Base-by-base conservation (phyloP, 2,888 invertebrate genomes). In the Ophion slaviceki region DNA sequence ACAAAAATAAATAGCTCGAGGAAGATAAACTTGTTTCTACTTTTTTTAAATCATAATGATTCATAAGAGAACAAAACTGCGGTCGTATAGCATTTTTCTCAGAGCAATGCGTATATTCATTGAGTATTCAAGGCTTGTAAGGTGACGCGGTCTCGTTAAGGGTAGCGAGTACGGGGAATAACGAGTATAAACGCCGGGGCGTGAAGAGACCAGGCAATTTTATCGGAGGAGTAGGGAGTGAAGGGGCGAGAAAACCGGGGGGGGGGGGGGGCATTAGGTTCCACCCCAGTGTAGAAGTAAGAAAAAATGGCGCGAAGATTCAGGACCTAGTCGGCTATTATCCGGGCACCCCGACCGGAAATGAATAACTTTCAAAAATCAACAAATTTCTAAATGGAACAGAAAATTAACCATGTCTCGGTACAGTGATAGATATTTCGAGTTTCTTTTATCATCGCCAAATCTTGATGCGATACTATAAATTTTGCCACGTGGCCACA, bases 401-500 rank as follows among this genome's bases (percentile, higher is more conserved):
- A 57, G 57, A 36, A 66, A 62, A 17, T 53, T 17, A 64, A 57
- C 32, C 32, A 32, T 4, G 32, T 32, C 32, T 32, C 32, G 32
- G 4, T 32, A 32, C 32, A 32, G 4, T 32, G 32, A 32, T 32
- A 32, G 32, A 66, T 20, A 24, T 64, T 11, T 32, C 1, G 36
- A 47, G 61, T 59, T 40, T 40, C 8, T 40, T 40, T 40, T 53
- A 53, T 1, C 14, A 53, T 53, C 11, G 5, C 17, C 17, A 53
- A 53, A 4, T 17, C 40, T 66, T 28, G 68, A 64, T 68, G 24
- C 57, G 75, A 85, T 85, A 78, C 88, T 90, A 88, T 77, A 89
- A 88, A 92, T 91, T 91, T 91, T 92, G 91, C 92, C 92, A 92
- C 92, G 92, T 92, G 92, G 92, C 90, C 89, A 88, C 90, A 47